Evolutionary conservation across 2,113 vertebrate species (phyloP), one percentile per base, ranked within the genome.

Genomic region (Ailurus styani): DNA sequence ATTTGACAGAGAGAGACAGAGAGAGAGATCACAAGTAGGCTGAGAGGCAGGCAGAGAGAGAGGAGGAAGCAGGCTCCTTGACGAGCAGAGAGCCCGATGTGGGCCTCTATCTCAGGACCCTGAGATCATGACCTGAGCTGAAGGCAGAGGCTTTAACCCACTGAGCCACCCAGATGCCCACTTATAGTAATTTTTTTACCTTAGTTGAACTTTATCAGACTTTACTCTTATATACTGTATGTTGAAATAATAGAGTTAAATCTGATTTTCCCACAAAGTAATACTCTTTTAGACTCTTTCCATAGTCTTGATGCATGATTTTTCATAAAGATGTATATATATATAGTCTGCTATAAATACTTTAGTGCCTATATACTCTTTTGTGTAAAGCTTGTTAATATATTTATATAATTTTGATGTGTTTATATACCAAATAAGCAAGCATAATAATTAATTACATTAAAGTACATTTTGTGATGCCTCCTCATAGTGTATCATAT

Each of bases 231-330:
- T 0, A 87, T 81, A 66, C 31, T 86, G 0, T 57, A 64, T 66
- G 9, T 92, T 95, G 84, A 70, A 95, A 70, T 73, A 96, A 73
- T 90, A 64, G 90, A 54, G 52, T 75, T 92, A 37, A 96, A 96
- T 95, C 84, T 88, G 17, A 88, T 97, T 96, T 97, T 95, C 37
- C 84, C n/a, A 60, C 54, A 54, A 88, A 87, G 34, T 89, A 42
- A 52, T 93, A 54, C 20, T 18, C 5, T 45, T 72, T 42, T 79
- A 75, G 64, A 2, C 25, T 95, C 12, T 93, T 50, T 57, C 45
- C n/a, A 85, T 3, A 73, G n/a, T 91, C 78, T 64, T 83, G 47
- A 78, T 86, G 9, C 21, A 31, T 93, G 52, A 77, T 31, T 90
- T 93, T 97, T 87, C 34, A 68, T 93, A 45, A 90, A 97, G 77